Conservation (phyloP, 2,113 vertebrate genomes). For the Chaetodon trifascialis region DNA sequence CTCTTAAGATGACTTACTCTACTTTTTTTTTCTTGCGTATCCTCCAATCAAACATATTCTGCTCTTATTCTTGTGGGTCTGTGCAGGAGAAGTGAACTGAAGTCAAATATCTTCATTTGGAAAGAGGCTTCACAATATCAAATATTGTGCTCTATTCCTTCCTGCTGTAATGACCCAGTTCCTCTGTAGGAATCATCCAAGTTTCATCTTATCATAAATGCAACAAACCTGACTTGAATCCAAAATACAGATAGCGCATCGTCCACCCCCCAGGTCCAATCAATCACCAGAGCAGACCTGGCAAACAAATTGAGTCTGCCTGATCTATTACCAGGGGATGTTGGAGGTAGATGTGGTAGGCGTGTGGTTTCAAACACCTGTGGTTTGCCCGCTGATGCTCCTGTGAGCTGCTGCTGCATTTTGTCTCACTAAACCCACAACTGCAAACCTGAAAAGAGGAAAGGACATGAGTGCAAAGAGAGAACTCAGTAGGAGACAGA, state of each 20-base stretch:
- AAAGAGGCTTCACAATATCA: not conserved
- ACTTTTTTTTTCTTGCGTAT: not conserved
- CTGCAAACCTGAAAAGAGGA: conserved; percentile 38
- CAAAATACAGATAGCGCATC: conserved; percentile 31
- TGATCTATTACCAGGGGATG: conserved; percentile 29
- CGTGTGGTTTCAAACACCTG: conserved; percentile 55
- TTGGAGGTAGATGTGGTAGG: conserved; percentile 15
- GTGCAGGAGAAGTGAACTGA: not conserved
- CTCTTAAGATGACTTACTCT: not conserved
- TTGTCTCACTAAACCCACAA: conserved; percentile 56
- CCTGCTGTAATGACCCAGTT: conserved; percentile 9
- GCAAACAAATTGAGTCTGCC: conserved; percentile 9
- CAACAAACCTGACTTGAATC: conserved; percentile 24
- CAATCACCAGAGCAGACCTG: conserved; percentile 40
- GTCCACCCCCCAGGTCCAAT: conserved; percentile 12
- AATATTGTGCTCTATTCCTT: not conserved
- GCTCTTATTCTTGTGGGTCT: not conserved
- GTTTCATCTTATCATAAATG: conserved; percentile 22
- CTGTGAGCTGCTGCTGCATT: conserved; percentile 42
- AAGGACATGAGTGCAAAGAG: conserved; percentile 3
- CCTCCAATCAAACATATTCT: not conserved
- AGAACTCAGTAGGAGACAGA: conserved; percentile 32
- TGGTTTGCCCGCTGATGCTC: conserved; percentile 26
- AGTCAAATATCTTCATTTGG: conserved; percentile 1
- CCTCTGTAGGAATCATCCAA: conserved; percentile 5